Evolutionary conservation across 37 sponge, comb jelly and placozoan genomes (phyloP), one percentile per base, ranked within the genome.

Genomic region (Eunapius fragilis): DNA sequence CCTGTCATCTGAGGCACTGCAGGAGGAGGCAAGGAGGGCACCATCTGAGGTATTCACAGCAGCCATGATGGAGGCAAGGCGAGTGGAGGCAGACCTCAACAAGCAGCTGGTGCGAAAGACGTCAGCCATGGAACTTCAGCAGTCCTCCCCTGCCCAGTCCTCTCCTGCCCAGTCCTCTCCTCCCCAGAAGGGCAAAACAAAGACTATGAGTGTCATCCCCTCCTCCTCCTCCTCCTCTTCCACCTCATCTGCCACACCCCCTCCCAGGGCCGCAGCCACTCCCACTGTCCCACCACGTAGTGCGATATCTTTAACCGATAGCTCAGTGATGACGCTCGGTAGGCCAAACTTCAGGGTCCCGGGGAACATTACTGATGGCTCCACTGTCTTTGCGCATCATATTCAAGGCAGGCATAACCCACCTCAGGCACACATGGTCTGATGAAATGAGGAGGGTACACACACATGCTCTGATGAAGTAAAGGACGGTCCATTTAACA

Each of bases 231-330:
- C n/a, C n/a, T n/a, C n/a, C n/a, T n/a, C n/a, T n/a, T n/a, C n/a
- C n/a, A n/a, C 77, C 32, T 5, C 37, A 35, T 25, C 34, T 35
- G 78, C 26, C 37, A 34, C 23, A 6, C 67, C 32, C n/a, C 75
- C 74, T 4, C n/a, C n/a, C n/a, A n/a, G n/a, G n/a, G n/a, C n/a
- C n/a, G 34, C 69, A 27, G 25, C 35, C 69, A 68, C 50, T 0
- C 32, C 58, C 58, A 58, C 58, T 2, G 86, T 86, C 25, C 81
- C 90, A 24, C 90, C 90, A 37, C 70, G 90, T 28, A 90, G 90
- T 37, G 19, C 36, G 23, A 81, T 90, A 2, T 90, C 90, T 2
- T 48, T 90, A 2, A 72, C 25, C 71, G 25, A 68, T 3, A 31
- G 19, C 69, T 24, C 31, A 13, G 77, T 34, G 77, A 35, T 32